phyloP scores from a whole-genome alignment of 2,797 vertebrate species.

The Enteromius trimaculatus region DNA sequence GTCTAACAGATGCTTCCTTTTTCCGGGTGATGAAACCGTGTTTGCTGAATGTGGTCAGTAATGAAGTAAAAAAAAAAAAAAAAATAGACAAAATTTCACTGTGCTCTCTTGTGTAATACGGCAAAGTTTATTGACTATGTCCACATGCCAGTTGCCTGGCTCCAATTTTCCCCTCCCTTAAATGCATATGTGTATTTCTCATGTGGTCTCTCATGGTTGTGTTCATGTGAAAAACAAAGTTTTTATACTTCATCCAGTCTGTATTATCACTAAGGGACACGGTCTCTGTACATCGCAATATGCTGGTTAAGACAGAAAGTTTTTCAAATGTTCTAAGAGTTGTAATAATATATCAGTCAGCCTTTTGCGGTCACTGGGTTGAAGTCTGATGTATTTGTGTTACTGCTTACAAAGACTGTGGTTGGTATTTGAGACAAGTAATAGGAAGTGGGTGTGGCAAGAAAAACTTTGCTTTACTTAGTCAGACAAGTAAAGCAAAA shows the following conservation, averaged over 20 bases:
- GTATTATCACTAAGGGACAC: conserved; percentile 13
- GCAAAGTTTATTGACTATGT: conserved; percentile 56
- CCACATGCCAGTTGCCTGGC: conserved; percentile 34
- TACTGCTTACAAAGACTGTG: conserved; percentile 63
- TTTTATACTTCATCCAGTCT: conserved; percentile 17
- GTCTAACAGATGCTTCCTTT: conserved; percentile 66
- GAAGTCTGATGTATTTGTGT: conserved; percentile 56
- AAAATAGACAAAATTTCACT: conserved; percentile 20
- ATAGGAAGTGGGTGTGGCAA: conserved; percentile 80
- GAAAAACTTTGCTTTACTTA: conserved; percentile 65
- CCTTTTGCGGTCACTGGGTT: conserved; percentile 62
- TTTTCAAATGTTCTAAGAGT: background rate
- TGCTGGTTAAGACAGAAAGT: background rate
- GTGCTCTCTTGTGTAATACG: conserved; percentile 36
- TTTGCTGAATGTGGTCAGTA: conserved; percentile 60
- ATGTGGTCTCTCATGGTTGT: background rate
- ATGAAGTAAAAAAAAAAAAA: conserved; percentile 32
- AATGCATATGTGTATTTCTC: conserved; percentile 29
- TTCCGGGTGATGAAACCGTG: conserved; percentile 56
- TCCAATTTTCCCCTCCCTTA: conserved; percentile 19
- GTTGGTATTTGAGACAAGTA: conserved; percentile 67
- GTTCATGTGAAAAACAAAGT: conserved; percentile 28
- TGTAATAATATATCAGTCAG: conserved; percentile 42
- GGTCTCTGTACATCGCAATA: conserved; percentile 14
- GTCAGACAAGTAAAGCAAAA: conserved; percentile 46